A percentile compares a stretch with the other conserved stretches of the same genome.
Conservation (phyloP, 1,140 invertebrate species). For the Acromyrmex echinatior region DNA sequence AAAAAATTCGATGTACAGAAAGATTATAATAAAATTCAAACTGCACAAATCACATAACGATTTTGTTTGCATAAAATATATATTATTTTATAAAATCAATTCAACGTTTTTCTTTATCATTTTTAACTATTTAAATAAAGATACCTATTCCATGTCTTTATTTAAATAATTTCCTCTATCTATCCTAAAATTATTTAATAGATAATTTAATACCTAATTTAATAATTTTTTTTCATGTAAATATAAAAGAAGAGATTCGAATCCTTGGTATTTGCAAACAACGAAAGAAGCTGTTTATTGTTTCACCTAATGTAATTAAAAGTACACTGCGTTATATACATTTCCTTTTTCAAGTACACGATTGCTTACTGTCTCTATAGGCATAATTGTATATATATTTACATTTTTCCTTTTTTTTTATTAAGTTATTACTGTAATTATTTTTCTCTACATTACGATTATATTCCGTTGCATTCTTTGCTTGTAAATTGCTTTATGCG, state of each 20-base stretch:
- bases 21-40: conserved; percentile 42
- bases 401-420: conserved; percentile 78
- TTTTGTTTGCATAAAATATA: background rate
- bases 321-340: conserved; percentile 87
- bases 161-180: background rate
- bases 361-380: conserved; percentile 85
- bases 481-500: conserved; percentile 47
- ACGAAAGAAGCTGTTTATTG: conserved; percentile 87
- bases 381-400: conserved; percentile 84
- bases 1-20: conserved; percentile 44
- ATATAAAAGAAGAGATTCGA: conserved; percentile 64
- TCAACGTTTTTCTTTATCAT: conserved; percentile 1
- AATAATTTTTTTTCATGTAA: background rate
- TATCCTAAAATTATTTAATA: conserved; percentile 3
- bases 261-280: conserved; percentile 84
- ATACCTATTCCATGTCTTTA: background rate
- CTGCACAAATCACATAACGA: background rate
- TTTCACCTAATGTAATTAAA: conserved; percentile 86
- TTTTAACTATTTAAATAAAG: background rate
- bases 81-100: conserved; percentile 25
- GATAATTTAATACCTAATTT: background rate
- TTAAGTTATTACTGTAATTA: conserved; percentile 82
- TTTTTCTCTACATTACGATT: conserved; percentile 81
- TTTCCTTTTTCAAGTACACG: conserved; percentile 85
- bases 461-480: conserved; percentile 70